Evolutionary conservation across 2,797 vertebrate genomes (phyloP).

Genomic region (Vireo griseus): DNA sequence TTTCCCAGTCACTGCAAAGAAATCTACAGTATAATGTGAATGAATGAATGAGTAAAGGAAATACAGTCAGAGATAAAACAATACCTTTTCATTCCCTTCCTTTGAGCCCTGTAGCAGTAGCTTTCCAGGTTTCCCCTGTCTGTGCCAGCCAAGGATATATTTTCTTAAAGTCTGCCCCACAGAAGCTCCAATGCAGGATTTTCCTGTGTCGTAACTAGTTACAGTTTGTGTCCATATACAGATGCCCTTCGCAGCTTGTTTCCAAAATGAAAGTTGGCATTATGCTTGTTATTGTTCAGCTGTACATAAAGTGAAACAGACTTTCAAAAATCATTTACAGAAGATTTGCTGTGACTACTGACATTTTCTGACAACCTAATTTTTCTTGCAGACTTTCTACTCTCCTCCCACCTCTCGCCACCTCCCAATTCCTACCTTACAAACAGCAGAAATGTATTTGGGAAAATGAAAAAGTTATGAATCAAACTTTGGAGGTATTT

Average conservation of each 20-base stretch:
- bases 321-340: conserved; percentile 47
- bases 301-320: conserved; percentile 37
- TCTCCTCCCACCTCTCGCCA: neutral
- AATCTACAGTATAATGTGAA: neutral
- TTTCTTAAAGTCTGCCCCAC: neutral
- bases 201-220: neutral
- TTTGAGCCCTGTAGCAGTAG: neutral
- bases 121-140: neutral
- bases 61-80: neutral
- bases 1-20: neutral
- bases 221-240: neutral
- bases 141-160: neutral
- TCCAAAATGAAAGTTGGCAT: conserved; percentile 19
- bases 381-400: neutral
- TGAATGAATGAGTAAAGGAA: neutral
- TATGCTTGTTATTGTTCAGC: conserved; percentile 31
- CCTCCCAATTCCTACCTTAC: neutral
- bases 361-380: conserved; percentile 26
- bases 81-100: neutral
- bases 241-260: neutral
- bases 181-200: neutral
- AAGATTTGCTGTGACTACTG: conserved; percentile 35
- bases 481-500: conserved; percentile 66
- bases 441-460: conserved; percentile 62
- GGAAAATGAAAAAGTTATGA: conserved; percentile 60